Base-by-base conservation (phyloP, 2,888 invertebrate species). In the Drymonia ruficornis region DNA sequence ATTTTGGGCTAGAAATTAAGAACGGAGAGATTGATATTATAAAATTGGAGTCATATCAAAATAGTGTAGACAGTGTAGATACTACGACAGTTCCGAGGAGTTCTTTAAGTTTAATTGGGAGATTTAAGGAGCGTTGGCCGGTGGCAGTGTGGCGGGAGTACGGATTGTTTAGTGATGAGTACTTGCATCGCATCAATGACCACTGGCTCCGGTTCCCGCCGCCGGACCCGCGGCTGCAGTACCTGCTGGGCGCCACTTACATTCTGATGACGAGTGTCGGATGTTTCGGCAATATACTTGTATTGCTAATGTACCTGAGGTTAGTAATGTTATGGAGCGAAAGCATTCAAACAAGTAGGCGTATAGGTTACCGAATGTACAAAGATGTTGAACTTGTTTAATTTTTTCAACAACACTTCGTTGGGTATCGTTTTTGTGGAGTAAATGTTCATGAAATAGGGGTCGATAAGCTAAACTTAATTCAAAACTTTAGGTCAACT, bases 151-250 rank as follows among this genome's bases (percentile, higher is more conserved):
- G 95, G 95, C 86, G 86, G 45, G 72, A 79, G 18, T 80, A 88
- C 56, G 94, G 94, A 1, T 82, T 93, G 57, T 95, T 94, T 70
- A 84, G 86, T 0, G 94, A 94, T 36, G 93, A 94, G 34, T 94
- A 94, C 70, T 74, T 95, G 57, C 65, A 84, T 29, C 75, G 87
- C 47, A 94, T 96, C 57, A 95, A 96, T 83, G 81, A 89, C 0
- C 95, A 96, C 79, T 97, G 96, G 96, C 80, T 96, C 70, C 81
- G 91, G 61, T 96, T 95, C 76, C 88, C 93, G 13, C 96, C 96
- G 0, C 95, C 96, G 0, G 78, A 88, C 5, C 88, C 93, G 9
- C 72, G 76, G 7, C 83, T 93, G 36, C 95, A 95, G 76, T 94
- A 95, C 70, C 80, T 90, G 0, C 84, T 96, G 61, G 96, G 94